phyloP scores from a whole-genome alignment of 2,888 invertebrate genomes.

The Actias luna region DNA sequence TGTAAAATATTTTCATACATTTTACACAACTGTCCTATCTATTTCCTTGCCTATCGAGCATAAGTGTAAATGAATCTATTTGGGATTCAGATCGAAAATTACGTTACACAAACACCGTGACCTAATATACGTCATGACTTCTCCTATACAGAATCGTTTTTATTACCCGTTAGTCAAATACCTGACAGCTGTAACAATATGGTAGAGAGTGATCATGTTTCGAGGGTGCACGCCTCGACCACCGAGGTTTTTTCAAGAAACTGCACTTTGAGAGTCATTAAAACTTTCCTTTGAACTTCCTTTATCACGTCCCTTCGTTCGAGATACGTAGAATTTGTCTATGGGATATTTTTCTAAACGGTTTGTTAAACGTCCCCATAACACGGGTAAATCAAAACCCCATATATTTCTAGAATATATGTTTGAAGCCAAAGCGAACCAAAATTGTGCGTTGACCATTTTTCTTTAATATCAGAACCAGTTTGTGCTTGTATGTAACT shows the following conservation, averaged over 20 bases:
- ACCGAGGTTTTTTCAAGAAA: not conserved
- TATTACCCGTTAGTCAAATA: constrained; percentile 27
- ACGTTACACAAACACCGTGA: constrained; percentile 29
- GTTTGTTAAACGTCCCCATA: no score
- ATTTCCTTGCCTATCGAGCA: not conserved
- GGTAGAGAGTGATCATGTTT: constrained; percentile 11
- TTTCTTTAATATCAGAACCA: no score
- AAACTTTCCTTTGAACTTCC: not conserved
- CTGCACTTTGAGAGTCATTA: not conserved
- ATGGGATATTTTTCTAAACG: not conserved
- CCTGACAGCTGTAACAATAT: constrained; percentile 34
- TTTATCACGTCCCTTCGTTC: not conserved
- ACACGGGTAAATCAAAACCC: no score
- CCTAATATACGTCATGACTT: constrained; percentile 25
- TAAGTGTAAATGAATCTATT: constrained; percentile 4
- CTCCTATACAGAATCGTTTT: constrained; percentile 30
- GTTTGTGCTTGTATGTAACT: no score
- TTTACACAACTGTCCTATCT: no score
- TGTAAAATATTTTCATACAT: no score
- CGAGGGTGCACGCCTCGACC: constrained; percentile 4
- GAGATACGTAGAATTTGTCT: not conserved
- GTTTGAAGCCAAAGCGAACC: no score
- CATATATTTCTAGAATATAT: no score
- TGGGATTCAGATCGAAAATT: constrained; percentile 24
- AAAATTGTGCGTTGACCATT: no score